Conservation (phyloP, 2,113 vertebrate genomes). For the Coturnix japonica region DNA sequence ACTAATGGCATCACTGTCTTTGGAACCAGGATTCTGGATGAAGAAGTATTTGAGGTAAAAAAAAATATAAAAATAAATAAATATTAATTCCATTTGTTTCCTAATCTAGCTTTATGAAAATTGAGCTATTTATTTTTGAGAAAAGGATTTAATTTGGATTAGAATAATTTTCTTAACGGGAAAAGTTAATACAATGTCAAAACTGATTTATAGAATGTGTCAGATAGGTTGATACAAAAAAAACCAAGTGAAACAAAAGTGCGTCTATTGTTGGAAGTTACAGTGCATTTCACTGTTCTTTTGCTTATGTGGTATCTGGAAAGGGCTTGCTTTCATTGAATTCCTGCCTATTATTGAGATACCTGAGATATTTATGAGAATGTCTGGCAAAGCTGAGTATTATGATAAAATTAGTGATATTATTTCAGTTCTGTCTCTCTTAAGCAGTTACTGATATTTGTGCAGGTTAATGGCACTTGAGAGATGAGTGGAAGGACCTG, state of each 20-base stretch:
- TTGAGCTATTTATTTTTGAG: background rate
- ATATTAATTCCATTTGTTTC: too few relatives aligned
- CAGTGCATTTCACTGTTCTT: background rate
- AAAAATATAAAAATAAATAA: too few relatives aligned
- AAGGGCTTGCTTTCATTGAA: conserved; percentile 18
- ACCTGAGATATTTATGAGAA: background rate
- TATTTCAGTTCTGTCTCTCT: background rate
- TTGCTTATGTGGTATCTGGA: background rate
- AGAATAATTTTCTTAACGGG: background rate
- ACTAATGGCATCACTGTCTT: conserved; percentile 92
- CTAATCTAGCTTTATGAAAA: background rate
- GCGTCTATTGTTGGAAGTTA: background rate
- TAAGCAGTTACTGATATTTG: background rate
- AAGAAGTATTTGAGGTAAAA: conserved; percentile 94
- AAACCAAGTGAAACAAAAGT: background rate
- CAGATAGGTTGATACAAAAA: background rate
- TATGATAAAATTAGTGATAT: background rate
- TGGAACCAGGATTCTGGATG: conserved; percentile 92
- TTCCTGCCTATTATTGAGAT: background rate
- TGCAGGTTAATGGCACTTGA: background rate
- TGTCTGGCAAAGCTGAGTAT: background rate
- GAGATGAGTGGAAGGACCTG: conserved; percentile 4
- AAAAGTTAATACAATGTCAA: background rate
- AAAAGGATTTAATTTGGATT: background rate
- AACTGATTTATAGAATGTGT: background rate